Evolutionary conservation across 2,113 vertebrate genomes (phyloP).

Genomic region (Coptodon bakossiorum): DNA sequence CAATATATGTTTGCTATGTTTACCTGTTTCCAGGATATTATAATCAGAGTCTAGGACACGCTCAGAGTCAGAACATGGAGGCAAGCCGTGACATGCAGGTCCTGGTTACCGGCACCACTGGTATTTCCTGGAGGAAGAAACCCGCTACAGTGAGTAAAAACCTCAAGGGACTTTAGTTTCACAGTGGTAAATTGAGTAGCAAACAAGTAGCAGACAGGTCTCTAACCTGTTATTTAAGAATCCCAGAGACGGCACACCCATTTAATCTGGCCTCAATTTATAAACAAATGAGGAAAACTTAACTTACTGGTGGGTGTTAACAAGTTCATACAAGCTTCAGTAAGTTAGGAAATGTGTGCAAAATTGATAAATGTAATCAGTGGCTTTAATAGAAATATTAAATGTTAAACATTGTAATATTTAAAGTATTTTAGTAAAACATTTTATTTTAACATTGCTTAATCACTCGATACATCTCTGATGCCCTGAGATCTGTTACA

Average conservation of each 20-base stretch:
- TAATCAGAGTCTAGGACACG: conserved; percentile 23
- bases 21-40: conserved; percentile 13
- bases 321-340: not conserved
- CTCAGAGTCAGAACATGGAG: conserved; percentile 18
- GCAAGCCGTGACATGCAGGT: conserved; percentile 66
- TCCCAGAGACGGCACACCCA: not conserved
- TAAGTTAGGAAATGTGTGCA: not conserved
- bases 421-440: not conserved
- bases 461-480: not conserved
- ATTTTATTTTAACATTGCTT: not conserved
- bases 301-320: not conserved
- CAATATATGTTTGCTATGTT: not conserved
- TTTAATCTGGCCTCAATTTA: not conserved
- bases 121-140: conserved; percentile 88
- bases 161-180: not conserved
- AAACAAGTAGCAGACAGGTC: not conserved
- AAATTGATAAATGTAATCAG: not conserved
- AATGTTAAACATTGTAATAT: not conserved
- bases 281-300: not conserved
- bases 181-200: not conserved
- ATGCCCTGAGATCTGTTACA: not conserved
- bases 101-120: conserved; percentile 82
- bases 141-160: conserved; percentile 47
- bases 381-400: not conserved
- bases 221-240: not conserved